Evolutionary conservation across 37 sponge, comb jelly and placozoan species (phyloP).

Genomic region (Eunapius fragilis): DNA sequence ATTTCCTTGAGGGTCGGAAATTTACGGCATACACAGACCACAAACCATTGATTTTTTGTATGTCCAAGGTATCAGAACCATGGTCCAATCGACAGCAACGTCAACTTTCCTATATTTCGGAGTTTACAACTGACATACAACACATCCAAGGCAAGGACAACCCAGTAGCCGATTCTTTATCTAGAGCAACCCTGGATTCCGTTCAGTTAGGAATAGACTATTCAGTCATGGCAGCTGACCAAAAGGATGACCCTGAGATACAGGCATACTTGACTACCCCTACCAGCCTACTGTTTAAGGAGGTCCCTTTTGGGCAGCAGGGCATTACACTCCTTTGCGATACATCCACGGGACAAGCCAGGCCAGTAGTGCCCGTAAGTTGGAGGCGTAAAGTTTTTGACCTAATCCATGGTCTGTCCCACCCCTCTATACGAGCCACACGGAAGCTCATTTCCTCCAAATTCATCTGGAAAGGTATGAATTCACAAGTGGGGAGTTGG

Average conservation of each 20-base stretch:
- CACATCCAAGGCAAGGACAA: slow-evolving; percentile 13
- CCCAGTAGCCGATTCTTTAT: slow-evolving; percentile 9
- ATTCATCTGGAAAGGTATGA: slow-evolving; percentile 16
- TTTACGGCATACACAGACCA: slow-evolving; percentile 40
- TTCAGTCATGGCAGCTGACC: slow-evolving; percentile 23
- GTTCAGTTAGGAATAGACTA: slow-evolving; percentile 30
- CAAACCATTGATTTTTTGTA: slow-evolving; percentile 38
- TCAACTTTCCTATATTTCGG: slow-evolving; percentile 12
- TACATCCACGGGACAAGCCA: slow-evolving; percentile 14
- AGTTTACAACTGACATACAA: slow-evolving; percentile 29
- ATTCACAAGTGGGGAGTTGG: slow-evolving; percentile 19
- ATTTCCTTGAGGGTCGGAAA: slow-evolving; percentile 36
- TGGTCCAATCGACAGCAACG: slow-evolving; percentile 20
- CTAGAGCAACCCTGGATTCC: neutral
- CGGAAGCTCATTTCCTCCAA: slow-evolving; percentile 1
- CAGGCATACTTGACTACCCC: slow-evolving; percentile 1
- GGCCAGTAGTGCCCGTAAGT: slow-evolving; percentile 21
- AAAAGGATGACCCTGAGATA: neutral
- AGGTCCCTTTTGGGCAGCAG: slow-evolving; percentile 1
- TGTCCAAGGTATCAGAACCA: slow-evolving; percentile 27
- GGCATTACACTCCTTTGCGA: slow-evolving; percentile 12
- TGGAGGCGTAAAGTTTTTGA: too few relatives aligned
- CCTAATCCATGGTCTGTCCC: slow-evolving; percentile 5
- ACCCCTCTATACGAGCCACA: slow-evolving; percentile 21
- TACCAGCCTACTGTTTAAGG: neutral